A percentile compares a stretch with the other conserved stretches of the same genome.
phyloP scores from a whole-genome alignment of 1,140 invertebrate genomes.

The Vollenhovia emeryi region DNA sequence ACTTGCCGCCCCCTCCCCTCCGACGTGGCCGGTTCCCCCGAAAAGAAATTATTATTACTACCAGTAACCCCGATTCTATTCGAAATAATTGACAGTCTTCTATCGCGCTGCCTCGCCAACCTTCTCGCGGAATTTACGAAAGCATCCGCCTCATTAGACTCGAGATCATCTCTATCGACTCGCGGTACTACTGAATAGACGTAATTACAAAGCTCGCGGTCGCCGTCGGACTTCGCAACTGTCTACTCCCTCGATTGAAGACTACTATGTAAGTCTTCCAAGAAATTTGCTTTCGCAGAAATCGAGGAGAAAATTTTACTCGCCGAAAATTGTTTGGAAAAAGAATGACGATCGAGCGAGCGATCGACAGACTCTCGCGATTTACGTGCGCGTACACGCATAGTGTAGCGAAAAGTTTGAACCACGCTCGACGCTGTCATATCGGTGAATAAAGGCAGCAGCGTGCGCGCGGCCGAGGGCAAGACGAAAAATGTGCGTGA shows the following conservation, averaged over 20 bases:
- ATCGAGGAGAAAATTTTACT: not conserved
- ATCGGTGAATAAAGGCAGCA: not conserved
- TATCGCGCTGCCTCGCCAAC: conserved; percentile 33
- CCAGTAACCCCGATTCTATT: conserved; percentile 54
- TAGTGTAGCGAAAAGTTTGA: not conserved
- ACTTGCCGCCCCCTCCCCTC: conserved; percentile 75
- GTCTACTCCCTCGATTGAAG: not conserved
- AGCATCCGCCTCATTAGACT: conserved; percentile 77
- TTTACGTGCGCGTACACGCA: not conserved
- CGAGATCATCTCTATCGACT: conserved; percentile 64
- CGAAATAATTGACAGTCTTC: conserved; percentile 58
- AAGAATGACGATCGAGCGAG: conserved; percentile 24
- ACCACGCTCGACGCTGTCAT: not conserved
- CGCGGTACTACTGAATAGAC: not conserved
- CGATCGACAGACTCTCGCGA: conserved; percentile 40
- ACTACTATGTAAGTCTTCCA: not conserved
- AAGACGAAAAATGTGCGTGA: conserved; percentile 75
- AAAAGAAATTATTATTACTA: conserved; percentile 82
- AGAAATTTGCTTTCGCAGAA: not conserved
- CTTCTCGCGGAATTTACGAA: conserved; percentile 23
- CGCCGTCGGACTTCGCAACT: not conserved
- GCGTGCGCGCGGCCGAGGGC: conserved; percentile 28
- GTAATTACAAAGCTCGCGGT: not conserved
- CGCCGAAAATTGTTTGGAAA: not conserved
- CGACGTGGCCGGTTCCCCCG: conserved; percentile 76